Conservation (phyloP, 2,113 vertebrate species). For the Microcebus jonahi region DNA sequence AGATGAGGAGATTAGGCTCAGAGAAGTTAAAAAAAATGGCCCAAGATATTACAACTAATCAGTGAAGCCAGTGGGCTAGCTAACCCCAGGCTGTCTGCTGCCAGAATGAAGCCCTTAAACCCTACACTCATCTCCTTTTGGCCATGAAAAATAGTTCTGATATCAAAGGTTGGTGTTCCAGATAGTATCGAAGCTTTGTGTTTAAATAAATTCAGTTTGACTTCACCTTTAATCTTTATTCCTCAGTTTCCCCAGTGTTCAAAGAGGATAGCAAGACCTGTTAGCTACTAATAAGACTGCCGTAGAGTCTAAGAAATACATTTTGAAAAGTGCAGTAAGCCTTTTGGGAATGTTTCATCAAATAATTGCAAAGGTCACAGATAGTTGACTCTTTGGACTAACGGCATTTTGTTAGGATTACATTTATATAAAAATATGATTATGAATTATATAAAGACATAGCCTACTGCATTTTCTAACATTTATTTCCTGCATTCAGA, state of each 20-base stretch:
- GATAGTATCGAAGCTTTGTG: background rate
- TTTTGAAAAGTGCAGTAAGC: background rate
- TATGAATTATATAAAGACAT: background rate
- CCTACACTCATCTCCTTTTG: background rate
- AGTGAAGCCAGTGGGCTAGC: background rate
- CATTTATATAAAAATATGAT: constrained; percentile 35
- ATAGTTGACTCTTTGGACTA: constrained; percentile 11
- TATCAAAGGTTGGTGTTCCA: background rate
- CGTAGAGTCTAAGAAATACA: background rate
- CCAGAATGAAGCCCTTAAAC: background rate
- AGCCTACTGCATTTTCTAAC: background rate
- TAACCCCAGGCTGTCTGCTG: background rate
- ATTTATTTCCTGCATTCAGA: background rate
- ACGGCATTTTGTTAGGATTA: constrained; percentile 50
- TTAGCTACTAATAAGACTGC: background rate
- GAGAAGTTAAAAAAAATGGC: background rate
- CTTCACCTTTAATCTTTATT: background rate
- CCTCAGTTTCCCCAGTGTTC: background rate
- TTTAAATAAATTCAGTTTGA: background rate
- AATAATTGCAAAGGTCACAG: constrained; percentile 62
- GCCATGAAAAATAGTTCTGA: background rate
- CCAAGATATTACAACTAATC: background rate
- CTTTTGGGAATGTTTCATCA: constrained; percentile 45
- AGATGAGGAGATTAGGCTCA: background rate
- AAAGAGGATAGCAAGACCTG: background rate